These are phyloP conservation scores for Campoplex nolae DNA, from an alignment of 2,888 invertebrate species.

Conservation along the genomic window DNA sequence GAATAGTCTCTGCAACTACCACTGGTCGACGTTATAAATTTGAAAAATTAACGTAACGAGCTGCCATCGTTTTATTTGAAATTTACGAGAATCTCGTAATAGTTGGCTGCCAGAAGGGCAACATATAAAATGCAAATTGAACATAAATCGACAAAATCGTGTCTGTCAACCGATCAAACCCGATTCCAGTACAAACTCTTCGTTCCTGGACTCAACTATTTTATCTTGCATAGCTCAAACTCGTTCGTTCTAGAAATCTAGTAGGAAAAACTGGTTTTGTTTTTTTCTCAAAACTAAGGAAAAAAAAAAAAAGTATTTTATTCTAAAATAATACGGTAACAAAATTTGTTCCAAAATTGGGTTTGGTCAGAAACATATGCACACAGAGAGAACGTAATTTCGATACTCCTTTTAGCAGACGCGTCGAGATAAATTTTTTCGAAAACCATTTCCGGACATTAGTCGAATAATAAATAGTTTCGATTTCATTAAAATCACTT, in stretches of 20 bases:
- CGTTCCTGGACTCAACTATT: neutral
- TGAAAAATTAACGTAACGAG: neutral
- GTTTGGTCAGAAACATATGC: neutral
- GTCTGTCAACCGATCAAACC: neutral
- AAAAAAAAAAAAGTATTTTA: neutral
- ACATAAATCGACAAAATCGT: neutral
- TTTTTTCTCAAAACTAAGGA: neutral
- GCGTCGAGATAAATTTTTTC: neutral
- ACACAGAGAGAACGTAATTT: neutral
- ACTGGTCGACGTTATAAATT: conserved; percentile 1
- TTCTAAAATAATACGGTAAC: neutral
- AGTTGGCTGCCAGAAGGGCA: neutral
- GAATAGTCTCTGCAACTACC: neutral
- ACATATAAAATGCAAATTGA: conserved; percentile 9
- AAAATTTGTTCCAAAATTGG: neutral
- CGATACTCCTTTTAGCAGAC: neutral
- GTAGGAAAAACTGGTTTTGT: neutral
- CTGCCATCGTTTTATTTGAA: conserved; percentile 1
- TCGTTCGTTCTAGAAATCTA: neutral
- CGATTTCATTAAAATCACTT: neutral
- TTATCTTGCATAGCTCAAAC: neutral
- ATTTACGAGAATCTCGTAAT: neutral
- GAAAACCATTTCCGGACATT: neutral
- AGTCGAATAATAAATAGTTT: neutral
- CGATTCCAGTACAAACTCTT: neutral